Percentiles rank a stretch among this genome's conserved stretches.
These are phyloP conservation scores for Horisme vitalbata DNA, from an alignment of 2,888 invertebrate species.

Conservation along the genomic window DNA sequence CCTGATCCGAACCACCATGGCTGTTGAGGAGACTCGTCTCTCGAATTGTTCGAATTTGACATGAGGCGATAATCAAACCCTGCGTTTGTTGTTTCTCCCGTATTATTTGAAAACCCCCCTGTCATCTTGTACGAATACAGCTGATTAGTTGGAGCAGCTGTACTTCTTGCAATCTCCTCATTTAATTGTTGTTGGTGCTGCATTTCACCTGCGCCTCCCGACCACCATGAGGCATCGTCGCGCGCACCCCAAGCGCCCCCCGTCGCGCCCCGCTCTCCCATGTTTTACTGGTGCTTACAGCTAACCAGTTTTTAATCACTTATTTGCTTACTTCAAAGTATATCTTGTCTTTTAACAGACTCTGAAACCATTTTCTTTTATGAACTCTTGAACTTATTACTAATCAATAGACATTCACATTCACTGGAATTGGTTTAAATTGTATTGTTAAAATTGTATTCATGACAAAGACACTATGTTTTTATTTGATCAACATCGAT, in stretches of 20 bases:
- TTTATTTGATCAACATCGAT: conserved; percentile 54
- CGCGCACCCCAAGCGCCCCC: conserved; percentile 83
- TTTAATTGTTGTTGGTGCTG: conserved; percentile 78
- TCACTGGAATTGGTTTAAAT: conserved; percentile 49
- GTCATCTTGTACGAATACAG: conserved; percentile 94
- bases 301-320: conserved; percentile 73
- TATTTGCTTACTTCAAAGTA: conserved; percentile 51
- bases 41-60: conserved; percentile 79
- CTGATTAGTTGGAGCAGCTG: conserved; percentile 84
- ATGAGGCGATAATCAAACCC: conserved; percentile 89
- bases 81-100: conserved; percentile 83
- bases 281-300: conserved; percentile 70
- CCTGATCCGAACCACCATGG: conserved; percentile 90
- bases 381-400: conserved; percentile 25
- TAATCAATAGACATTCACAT: conserved; percentile 36
- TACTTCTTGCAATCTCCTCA: conserved; percentile 74
- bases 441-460: conserved; percentile 45
- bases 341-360: conserved; percentile 48
- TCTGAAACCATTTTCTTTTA: conserved; percentile 61
- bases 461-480: conserved; percentile 68
- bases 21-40: conserved; percentile 73
- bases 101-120: conserved; percentile 89
- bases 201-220: conserved; percentile 74
- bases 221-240: conserved; percentile 83
- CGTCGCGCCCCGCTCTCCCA: conserved; percentile 80